Evolutionary conservation across 2,113 vertebrate species (phyloP).

Genomic region (Hippocampus abdominalis): DNA sequence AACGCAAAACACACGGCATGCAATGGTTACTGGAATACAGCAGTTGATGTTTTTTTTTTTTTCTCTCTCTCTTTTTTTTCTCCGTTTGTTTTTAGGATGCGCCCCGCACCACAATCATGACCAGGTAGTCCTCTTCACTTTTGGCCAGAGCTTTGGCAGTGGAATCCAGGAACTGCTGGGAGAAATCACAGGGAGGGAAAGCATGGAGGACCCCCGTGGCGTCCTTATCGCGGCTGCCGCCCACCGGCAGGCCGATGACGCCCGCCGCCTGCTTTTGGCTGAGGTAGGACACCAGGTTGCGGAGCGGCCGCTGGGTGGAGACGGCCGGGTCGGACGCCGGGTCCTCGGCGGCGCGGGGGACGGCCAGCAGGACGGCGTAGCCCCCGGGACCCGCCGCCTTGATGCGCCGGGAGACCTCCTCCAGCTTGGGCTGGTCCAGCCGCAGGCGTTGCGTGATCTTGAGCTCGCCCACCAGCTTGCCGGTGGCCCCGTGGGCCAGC

Average conservation of each 20-base stretch:
- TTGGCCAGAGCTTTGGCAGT: conserved; percentile 96
- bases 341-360: conserved; percentile 85
- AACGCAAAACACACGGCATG: conserved; percentile 86
- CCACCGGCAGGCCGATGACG: conserved; percentile 97
- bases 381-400: conserved; percentile 93
- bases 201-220: conserved; percentile 96
- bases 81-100: conserved; percentile 81
- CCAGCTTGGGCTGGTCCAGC: conserved; percentile 97
- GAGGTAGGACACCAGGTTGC: conserved; percentile 99
- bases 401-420: conserved; percentile 97
- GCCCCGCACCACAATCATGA: conserved; percentile 99
- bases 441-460: conserved; percentile 98
- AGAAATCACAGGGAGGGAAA: conserved; percentile 99
- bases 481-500: conserved; percentile 82
- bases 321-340: conserved; percentile 78
- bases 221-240: conserved; percentile 98
- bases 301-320: conserved; percentile 93
- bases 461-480: conserved; percentile 89
- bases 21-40: conserved; percentile 78
- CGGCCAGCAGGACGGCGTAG: conserved; percentile 90
- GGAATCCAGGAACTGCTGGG: conserved; percentile 98
- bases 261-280: conserved; percentile 99
- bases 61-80: conserved; percentile 27
- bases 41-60: conserved; percentile 45
- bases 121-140: conserved; percentile 98